phyloP scores from a whole-genome alignment of 1,140 invertebrate genomes.

The Dinoponera quadriceps region DNA sequence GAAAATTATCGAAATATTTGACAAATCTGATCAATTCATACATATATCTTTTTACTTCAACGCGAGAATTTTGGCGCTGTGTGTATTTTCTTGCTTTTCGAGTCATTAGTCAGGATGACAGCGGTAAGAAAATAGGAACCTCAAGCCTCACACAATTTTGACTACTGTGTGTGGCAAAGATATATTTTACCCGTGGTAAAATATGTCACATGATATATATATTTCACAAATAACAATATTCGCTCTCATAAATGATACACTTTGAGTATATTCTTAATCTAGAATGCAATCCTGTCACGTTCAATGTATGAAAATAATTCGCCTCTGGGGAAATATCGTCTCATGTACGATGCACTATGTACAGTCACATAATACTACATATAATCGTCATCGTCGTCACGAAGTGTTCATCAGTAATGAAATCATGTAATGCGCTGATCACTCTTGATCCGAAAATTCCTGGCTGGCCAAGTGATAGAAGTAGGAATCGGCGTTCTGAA shows the following conservation, averaged over 20 bases:
- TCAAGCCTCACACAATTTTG: too few species aligned
- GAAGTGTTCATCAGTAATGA: neutral
- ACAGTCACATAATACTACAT: neutral
- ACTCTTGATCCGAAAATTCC: constrained; percentile 82
- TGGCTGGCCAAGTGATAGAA: constrained; percentile 90
- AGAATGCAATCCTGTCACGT: constrained; percentile 28
- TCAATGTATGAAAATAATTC: constrained; percentile 61
- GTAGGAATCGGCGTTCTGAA: constrained; percentile 89
- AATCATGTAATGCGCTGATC: constrained; percentile 21
- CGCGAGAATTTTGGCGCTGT: too few species aligned
- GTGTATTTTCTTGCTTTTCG: too few species aligned
- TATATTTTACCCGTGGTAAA: neutral
- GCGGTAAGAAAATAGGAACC: too few species aligned
- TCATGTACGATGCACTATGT: neutral
- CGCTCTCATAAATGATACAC: neutral
- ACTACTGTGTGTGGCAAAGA: constrained; percentile 5
- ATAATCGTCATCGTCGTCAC: neutral
- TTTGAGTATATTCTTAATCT: constrained; percentile 25
- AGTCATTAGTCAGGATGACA: too few species aligned
- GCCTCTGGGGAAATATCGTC: constrained; percentile 9
- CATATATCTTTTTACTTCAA: too few species aligned
- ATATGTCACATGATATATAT: constrained; percentile 21
- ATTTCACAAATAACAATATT: constrained; percentile 36
- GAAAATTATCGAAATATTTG: too few species aligned
- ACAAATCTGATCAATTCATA: too few species aligned